phyloP scores from a whole-genome alignment of 2,113 vertebrate species.

The Lagopus leucura region DNA sequence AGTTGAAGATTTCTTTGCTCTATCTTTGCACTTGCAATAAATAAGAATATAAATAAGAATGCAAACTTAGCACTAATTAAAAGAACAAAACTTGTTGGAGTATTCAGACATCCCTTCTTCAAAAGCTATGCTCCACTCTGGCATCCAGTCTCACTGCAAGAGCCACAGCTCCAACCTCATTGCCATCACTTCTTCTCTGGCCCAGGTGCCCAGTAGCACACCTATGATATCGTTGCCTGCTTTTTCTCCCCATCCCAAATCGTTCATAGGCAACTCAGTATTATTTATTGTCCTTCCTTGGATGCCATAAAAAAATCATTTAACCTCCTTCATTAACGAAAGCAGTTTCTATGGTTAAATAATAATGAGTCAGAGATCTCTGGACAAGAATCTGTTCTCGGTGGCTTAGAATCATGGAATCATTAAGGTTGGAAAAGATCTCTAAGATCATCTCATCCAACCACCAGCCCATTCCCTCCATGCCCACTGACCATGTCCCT shows the following conservation, averaged over 20 bases:
- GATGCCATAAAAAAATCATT: not conserved
- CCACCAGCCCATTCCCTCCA: no score
- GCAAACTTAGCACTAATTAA: not conserved
- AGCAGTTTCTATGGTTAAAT: not conserved
- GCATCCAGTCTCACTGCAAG: not conserved
- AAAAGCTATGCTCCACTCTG: not conserved
- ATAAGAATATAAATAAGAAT: no score
- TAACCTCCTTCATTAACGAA: not conserved
- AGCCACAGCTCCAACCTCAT: not conserved
- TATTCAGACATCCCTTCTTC: slow-evolving; percentile 20
- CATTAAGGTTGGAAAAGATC: no score
- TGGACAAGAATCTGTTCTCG: slow-evolving; percentile 12
- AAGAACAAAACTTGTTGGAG: slow-evolving; percentile 28
- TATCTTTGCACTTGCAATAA: slow-evolving; percentile 8
- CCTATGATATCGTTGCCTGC: not conserved
- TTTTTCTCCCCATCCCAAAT: not conserved
- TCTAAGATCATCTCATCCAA: no score
- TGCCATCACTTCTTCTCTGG: not conserved
- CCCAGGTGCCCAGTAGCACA: not conserved
- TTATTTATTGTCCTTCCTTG: not conserved
- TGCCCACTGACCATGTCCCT: no score
- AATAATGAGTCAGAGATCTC: not conserved
- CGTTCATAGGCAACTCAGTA: not conserved
- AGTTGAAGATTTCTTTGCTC: not conserved
- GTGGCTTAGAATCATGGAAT: no score